phyloP scores from a whole-genome alignment of 2,797 vertebrate species.

The Adelosebastes latens region DNA sequence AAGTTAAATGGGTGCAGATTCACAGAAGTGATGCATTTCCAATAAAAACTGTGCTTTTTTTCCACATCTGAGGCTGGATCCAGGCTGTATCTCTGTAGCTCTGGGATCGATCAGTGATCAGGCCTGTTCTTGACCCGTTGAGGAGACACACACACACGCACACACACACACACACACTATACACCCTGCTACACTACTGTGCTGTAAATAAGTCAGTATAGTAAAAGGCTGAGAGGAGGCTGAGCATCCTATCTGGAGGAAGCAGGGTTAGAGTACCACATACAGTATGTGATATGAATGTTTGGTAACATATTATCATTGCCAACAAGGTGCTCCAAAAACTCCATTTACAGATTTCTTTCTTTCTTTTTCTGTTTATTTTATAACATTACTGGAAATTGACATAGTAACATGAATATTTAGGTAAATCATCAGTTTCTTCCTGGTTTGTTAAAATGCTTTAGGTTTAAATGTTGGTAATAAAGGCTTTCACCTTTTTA shows the following conservation, averaged over 20 bases:
- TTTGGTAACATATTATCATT: background rate
- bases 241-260: background rate
- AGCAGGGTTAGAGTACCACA: background rate
- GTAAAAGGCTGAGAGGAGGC: constrained; percentile 16
- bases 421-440: background rate
- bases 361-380: background rate
- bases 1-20: background rate
- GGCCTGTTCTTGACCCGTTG: constrained; percentile 1
- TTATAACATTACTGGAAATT: background rate
- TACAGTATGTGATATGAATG: background rate
- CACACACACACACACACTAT: background rate
- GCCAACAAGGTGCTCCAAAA: background rate
- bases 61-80: background rate
- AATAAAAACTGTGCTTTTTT: background rate
- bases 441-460: background rate
- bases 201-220: constrained; percentile 26
- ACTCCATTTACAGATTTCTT: background rate
- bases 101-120: background rate
- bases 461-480: background rate
- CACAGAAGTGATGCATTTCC: background rate
- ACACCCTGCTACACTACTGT: background rate
- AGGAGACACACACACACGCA: background rate
- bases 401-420: background rate
- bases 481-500: background rate
- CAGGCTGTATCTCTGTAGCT: background rate